Conservation (phyloP, 2,797 vertebrate genomes). For the Crax fasciolata region DNA sequence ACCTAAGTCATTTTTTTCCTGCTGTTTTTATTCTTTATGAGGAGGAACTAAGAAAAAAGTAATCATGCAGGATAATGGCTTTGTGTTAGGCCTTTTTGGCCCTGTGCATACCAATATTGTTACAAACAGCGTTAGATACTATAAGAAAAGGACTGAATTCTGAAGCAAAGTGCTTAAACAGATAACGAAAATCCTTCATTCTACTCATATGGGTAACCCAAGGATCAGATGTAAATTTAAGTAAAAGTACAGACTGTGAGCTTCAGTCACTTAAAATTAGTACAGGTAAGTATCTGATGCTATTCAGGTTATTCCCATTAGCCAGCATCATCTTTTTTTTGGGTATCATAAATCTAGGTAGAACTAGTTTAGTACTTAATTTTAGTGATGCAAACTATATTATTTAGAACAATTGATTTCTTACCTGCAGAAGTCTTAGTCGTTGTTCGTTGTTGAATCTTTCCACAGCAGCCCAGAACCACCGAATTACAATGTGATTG, state of each 20-base stretch:
- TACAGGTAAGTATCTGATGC: background rate
- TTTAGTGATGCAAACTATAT: background rate
- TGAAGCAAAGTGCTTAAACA: background rate
- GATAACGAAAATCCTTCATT: background rate
- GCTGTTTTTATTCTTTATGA: background rate
- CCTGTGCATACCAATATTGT: background rate
- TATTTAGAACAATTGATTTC: background rate
- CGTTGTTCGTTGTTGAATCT: slow-evolving; percentile 99
- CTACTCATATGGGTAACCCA: background rate
- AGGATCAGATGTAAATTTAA: background rate
- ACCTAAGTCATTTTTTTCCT: background rate
- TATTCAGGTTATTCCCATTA: background rate
- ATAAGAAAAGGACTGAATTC: background rate
- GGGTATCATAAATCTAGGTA: background rate
- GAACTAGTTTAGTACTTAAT: background rate
- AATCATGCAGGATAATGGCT: background rate
- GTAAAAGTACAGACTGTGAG: background rate
- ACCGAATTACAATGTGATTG: slow-evolving; percentile 98
- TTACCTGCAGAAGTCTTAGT: slow-evolving; percentile 94
- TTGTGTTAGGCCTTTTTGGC: background rate
- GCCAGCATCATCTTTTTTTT: background rate
- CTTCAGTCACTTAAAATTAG: background rate
- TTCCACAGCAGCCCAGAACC: slow-evolving; percentile 99
- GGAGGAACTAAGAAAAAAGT: background rate
- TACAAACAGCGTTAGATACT: background rate